Conservation (phyloP, 2,113 vertebrate genomes). For the Nettapus auritus region DNA sequence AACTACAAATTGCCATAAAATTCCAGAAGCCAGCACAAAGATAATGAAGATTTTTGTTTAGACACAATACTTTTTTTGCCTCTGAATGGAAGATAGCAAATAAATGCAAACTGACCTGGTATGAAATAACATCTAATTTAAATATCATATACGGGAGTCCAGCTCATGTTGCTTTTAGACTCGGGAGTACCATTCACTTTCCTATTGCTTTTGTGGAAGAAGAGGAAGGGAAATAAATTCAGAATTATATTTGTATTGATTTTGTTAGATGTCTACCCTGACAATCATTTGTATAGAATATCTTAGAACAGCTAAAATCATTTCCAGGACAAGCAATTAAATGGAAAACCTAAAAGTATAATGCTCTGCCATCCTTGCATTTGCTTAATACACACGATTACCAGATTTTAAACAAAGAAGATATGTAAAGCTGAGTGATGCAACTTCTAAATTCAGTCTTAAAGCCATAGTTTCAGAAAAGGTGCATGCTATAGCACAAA, state of each 20-base stretch:
- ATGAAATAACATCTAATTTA: background rate
- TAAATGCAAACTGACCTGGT: background rate
- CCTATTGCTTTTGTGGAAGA: background rate
- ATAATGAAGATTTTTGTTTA: background rate
- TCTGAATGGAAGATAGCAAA: background rate
- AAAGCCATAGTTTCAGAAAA: background rate
- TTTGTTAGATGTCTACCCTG: background rate
- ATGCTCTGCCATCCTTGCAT: background rate
- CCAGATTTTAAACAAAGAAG: conserved; percentile 38
- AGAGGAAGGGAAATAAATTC: background rate
- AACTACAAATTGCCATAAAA: conserved; percentile 17
- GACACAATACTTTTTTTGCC: background rate
- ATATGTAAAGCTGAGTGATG: conserved; percentile 21
- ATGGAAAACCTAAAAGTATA: conserved; percentile 2
- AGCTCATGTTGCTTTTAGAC: background rate
- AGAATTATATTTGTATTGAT: background rate
- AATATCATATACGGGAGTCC: background rate
- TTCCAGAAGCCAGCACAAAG: background rate
- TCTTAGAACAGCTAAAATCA: background rate
- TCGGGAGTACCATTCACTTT: background rate
- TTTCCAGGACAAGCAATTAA: conserved; percentile 3
- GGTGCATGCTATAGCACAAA: background rate
- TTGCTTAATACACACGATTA: background rate
- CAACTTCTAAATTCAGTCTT: conserved; percentile 11
- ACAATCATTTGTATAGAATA: background rate